A percentile compares a stretch with the other conserved stretches of the same genome.
Evolutionary conservation across 2,888 invertebrate genomes (phyloP).

Genomic region (Busseola fusca): DNA sequence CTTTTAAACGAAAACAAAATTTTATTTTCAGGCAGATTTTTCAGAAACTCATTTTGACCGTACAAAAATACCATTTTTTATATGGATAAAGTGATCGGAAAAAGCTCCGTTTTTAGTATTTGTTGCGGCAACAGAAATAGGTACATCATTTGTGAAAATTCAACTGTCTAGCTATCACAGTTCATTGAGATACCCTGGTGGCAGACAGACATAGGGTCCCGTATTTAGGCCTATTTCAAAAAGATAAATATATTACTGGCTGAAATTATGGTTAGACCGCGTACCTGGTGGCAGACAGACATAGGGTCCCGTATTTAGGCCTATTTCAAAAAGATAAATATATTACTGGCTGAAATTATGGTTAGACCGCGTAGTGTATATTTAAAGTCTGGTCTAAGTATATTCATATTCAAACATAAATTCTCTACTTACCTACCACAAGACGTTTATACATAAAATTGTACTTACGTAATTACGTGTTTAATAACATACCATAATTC

Average conservation of each 20-base stretch:
- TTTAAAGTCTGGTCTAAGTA: background rate
- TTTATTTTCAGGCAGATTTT: background rate
- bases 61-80: too few relatives aligned
- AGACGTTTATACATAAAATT: slow-evolving; percentile 18
- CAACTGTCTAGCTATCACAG: too few relatives aligned
- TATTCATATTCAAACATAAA: background rate
- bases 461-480: slow-evolving; percentile 27
- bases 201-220: too few relatives aligned
- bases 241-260: background rate
- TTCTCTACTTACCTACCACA: slow-evolving; percentile 28
- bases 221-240: background rate
- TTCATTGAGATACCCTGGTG: too few relatives aligned
- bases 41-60: background rate
- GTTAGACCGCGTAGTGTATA: background rate
- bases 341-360: background rate
- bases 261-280: background rate
- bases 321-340: background rate
- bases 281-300: too few relatives aligned
- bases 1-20: background rate
- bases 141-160: too few relatives aligned
- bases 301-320: too few relatives aligned
- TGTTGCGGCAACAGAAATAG: too few relatives aligned
- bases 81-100: too few relatives aligned
- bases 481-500: slow-evolving; percentile 16
- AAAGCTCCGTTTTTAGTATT: too few relatives aligned